Evolutionary conservation across 2,888 invertebrate genomes (phyloP), one percentile per base, ranked within the genome.

Genomic region (Monoplex corrugatus): DNA sequence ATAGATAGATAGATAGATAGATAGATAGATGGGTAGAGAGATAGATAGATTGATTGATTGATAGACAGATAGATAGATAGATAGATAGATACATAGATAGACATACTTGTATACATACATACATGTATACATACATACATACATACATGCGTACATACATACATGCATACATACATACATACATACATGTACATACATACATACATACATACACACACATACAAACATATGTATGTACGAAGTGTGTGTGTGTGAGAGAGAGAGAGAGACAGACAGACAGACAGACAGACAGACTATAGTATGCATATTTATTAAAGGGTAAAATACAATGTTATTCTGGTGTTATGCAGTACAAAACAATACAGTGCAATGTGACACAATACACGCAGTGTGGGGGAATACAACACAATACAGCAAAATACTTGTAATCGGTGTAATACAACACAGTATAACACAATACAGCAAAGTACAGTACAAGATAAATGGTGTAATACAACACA

Each of bases 141-240:
- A 84, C 72, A 84, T 44, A 84, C 88, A 88, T 44, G 84, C 84
- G 84, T 35, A 84, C 72, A 72, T 44, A 72, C 72, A 84, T 44
- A 84, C 72, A 84, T 44, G 84, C 72, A 68, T 44, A 84, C 72
- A 83, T 35, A 88, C 75, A 89, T 50, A 85, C 75, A 89, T 32
- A 84, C 68, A 68, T 28, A 68, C 68, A 10, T 57, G 10, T 57
- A 19, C 10, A 57, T 57, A 28, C 57, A 57, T 28, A 1, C 57
- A 5, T 28, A 28, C 57, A 57, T 23, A 28, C 57, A 57, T 57
- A 28, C 10, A 23, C 57, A 10, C 57, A 57, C 57, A 57, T 57
- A 57, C 57, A 57, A 16, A 57, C 2, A 10, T 1, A 57, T 10
- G 57, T 28, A 57, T 28, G 10, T 10, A 57, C 57, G 10, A 2